Evolutionary conservation across 2,797 vertebrate species (phyloP).

Genomic region (Danio aesculapii): DNA sequence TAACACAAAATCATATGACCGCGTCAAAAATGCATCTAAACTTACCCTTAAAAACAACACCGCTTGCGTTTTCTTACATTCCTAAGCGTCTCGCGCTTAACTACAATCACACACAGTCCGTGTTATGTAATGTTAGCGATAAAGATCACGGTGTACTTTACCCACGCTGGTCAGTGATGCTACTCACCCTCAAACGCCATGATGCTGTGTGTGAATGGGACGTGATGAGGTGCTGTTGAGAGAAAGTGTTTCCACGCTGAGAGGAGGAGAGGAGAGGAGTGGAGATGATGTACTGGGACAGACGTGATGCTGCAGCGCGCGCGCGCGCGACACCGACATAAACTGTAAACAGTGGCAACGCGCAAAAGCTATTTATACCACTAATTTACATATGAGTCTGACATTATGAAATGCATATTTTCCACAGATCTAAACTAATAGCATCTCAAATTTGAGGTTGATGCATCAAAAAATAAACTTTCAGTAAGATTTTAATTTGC

Average conservation of each 20-base stretch:
- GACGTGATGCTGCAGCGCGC: constrained; percentile 10
- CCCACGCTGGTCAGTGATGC: constrained; percentile 56
- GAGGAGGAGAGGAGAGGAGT: constrained; percentile 42
- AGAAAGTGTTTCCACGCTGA: constrained; percentile 60
- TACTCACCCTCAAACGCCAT: constrained; percentile 96
- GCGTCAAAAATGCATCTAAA: neutral
- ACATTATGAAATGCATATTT: no score
- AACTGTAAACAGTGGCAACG: neutral
- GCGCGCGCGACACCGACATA: neutral
- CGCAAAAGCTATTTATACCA: neutral
- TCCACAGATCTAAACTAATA: no score
- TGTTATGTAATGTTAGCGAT: neutral
- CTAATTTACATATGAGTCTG: no score
- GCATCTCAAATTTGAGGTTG: no score
- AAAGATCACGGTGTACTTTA: constrained; percentile 20
- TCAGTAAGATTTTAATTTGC: no score
- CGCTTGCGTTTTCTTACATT: neutral
- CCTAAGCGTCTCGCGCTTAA: neutral
- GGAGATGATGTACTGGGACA: constrained; percentile 23
- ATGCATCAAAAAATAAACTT: no score
- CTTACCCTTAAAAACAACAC: neutral
- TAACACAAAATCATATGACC: neutral
- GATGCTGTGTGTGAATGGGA: constrained; percentile 84
- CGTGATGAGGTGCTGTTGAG: constrained; percentile 70
- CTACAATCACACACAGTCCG: neutral